A percentile compares a stretch with the other conserved stretches of the same genome.
These are phyloP conservation scores for Caenorhabditis imperialis DNA, from an alignment of 2,888 invertebrate species.

Conservation along the genomic window DNA sequence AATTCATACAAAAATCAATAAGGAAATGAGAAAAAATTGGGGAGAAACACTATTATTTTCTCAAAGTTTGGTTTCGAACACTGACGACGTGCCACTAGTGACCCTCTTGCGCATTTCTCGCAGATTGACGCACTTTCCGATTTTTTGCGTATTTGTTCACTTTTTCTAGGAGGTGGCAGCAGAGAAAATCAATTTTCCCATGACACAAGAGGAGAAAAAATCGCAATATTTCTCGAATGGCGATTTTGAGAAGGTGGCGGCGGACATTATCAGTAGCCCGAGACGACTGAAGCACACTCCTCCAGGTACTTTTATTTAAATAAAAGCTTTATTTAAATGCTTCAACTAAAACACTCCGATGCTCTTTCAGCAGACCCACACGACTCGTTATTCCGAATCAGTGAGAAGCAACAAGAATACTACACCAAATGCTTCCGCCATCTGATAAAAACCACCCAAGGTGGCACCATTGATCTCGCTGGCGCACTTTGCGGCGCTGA, in stretches of 20 bases:
- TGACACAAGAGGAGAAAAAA: slow-evolving; percentile 56
- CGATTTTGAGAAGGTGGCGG: slow-evolving; percentile 66
- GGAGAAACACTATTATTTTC: no score
- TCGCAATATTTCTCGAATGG: slow-evolving; percentile 67
- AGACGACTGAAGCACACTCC: slow-evolving; percentile 34
- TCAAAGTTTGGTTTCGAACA: slow-evolving; percentile 5
- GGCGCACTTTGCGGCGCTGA: slow-evolving; percentile 74
- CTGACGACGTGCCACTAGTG: not conserved
- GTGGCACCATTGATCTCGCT: slow-evolving; percentile 52
- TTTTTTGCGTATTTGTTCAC: slow-evolving; percentile 4
- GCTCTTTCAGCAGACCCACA: slow-evolving; percentile 23
- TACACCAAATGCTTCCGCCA: slow-evolving; percentile 75
- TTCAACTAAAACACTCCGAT: not conserved
- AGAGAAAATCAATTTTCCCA: no score
- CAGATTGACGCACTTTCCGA: slow-evolving; percentile 1
- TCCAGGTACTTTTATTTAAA: slow-evolving; percentile 40
- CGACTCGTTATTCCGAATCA: slow-evolving; percentile 69
- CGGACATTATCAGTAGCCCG: slow-evolving; percentile 65
- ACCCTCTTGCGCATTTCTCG: not conserved
- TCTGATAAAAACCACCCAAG: slow-evolving; percentile 66
- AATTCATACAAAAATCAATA: no score
- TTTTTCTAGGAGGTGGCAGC: no score
- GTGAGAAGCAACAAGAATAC: slow-evolving; percentile 74
- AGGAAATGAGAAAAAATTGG: no score
- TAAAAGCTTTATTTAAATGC: no score